Evolutionary conservation across 1,140 invertebrate species (phyloP).

Genomic region (Zaprionus tsacasi): DNA sequence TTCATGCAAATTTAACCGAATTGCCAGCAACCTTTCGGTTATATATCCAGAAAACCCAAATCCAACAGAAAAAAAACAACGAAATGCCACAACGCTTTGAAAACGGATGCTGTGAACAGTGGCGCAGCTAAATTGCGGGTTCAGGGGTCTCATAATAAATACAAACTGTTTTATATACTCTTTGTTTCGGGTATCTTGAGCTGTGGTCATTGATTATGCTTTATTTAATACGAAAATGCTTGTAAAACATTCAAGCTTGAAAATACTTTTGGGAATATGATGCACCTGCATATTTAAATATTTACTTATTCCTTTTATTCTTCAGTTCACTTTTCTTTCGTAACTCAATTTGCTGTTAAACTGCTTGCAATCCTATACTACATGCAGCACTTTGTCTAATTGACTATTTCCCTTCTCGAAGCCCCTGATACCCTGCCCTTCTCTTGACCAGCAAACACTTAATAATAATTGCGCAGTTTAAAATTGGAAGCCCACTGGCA

Average conservation of each 20-base stretch:
- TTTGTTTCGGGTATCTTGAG: background rate
- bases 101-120: conserved; percentile 23
- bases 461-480: conserved; percentile 74
- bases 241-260: no score
- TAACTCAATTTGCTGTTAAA: background rate
- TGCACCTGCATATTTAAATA: background rate
- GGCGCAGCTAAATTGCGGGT: background rate
- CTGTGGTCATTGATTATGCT: no score
- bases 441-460: conserved; percentile 48
- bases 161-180: background rate
- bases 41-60: conserved; percentile 54
- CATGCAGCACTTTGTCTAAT: background rate
- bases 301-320: background rate
- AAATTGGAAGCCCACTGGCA: conserved; percentile 20
- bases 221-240: no score
- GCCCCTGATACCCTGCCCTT: conserved; percentile 24
- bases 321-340: background rate
- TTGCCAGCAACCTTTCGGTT: conserved; percentile 65
- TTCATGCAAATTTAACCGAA: conserved; percentile 71
- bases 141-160: background rate
- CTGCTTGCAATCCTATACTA: background rate
- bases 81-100: conserved; percentile 31
- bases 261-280: background rate
- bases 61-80: conserved; percentile 20
- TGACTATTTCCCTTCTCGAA: conserved; percentile 14